phyloP scores from a whole-genome alignment of 2,113 vertebrate species.

The Lethenteron camtschaticum region DNA sequence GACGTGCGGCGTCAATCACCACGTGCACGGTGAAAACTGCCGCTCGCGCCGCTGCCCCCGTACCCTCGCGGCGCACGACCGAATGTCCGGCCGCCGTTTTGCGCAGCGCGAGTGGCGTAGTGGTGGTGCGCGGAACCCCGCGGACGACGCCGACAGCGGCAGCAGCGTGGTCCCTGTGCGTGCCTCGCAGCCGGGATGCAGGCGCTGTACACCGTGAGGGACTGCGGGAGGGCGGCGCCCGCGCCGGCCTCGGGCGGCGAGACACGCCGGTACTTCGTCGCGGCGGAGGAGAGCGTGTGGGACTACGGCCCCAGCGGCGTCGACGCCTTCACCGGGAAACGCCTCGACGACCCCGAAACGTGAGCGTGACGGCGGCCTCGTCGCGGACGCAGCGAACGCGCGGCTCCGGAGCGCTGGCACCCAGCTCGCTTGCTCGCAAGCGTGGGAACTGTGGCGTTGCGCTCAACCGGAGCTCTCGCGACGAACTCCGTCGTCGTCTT shows the following conservation, averaged over 20 bases:
- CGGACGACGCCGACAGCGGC: background rate
- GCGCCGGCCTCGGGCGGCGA: slow-evolving; percentile 27
- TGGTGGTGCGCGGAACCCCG: no score
- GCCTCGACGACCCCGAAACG: slow-evolving; percentile 24
- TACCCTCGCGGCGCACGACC: no score
- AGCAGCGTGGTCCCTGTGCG: background rate
- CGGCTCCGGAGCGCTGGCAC: no score
- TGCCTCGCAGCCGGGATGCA: slow-evolving; percentile 53
- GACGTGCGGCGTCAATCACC: slow-evolving; percentile 44
- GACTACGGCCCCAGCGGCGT: slow-evolving; percentile 41
- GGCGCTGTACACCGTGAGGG: slow-evolving; percentile 49
- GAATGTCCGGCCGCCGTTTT: no score
- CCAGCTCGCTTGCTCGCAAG: no score
- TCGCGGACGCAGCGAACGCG: no score
- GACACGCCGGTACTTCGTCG: slow-evolving; percentile 60
- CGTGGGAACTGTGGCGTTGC: no score
- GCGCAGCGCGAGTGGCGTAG: no score
- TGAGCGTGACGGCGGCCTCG: slow-evolving; percentile 9
- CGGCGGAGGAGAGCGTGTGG: slow-evolving; percentile 70
- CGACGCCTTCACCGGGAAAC: slow-evolving; percentile 29
- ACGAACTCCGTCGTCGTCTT: no score
- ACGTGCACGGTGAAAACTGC: slow-evolving; percentile 39
- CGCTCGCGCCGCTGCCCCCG: no score
- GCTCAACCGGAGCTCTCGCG: no score
- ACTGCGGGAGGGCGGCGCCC: slow-evolving; percentile 25